A percentile compares a stretch with the other conserved stretches of the same genome.
phyloP scores from a whole-genome alignment of 2,113 vertebrate species.

The Nothoprocta perdicaria region DNA sequence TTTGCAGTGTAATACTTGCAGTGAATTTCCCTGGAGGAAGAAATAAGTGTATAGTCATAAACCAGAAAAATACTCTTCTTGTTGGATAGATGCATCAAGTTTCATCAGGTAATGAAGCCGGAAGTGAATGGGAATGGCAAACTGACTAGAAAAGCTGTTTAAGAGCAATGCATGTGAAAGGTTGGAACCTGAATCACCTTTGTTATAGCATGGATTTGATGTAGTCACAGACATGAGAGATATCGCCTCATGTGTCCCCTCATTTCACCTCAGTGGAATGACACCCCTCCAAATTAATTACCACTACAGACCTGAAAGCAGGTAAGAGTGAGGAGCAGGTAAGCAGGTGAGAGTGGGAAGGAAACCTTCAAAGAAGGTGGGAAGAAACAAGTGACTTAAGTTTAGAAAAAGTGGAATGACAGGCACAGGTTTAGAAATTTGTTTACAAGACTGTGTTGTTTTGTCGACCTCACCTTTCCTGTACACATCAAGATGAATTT shows the following conservation, averaged over 20 bases:
- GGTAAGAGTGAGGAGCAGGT: neutral
- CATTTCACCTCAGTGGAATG: neutral
- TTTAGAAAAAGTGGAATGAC: neutral
- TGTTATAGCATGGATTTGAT: neutral
- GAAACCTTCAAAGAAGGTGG: neutral
- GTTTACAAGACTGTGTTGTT: neutral
- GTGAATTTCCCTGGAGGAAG: conserved; percentile 27
- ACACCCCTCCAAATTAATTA: neutral
- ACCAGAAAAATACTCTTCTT: conserved; percentile 16
- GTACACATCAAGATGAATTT: neutral
- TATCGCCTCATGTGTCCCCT: neutral
- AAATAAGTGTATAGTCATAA: neutral
- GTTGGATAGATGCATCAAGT: neutral
- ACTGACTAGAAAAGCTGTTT: neutral
- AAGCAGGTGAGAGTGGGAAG: neutral
- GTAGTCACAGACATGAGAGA: neutral
- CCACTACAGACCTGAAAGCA: neutral
- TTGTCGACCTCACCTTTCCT: neutral
- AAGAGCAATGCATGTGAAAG: neutral
- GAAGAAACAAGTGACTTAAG: neutral
- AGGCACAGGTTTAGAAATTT: neutral
- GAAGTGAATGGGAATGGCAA: neutral
- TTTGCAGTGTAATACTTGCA: neutral
- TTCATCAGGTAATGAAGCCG: neutral
- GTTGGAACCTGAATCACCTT: neutral